Conservation (phyloP, 2,888 invertebrate species). For the Dusona sp. region DNA sequence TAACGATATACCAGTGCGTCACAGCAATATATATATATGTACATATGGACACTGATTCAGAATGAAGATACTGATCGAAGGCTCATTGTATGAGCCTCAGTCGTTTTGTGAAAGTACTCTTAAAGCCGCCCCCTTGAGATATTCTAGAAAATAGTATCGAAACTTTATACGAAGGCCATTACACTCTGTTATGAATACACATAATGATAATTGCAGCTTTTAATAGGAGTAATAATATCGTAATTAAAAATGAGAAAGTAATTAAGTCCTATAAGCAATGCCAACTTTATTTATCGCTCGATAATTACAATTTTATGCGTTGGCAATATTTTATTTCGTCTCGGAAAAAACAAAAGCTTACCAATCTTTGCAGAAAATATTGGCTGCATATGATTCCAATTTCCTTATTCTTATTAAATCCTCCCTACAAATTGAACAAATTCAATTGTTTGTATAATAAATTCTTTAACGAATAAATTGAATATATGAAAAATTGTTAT, state of each 20-base stretch:
- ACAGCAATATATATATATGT: neutral
- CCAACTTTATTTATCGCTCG: conserved; percentile 1
- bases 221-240: neutral
- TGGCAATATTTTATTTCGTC: neutral
- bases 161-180: conserved; percentile 59
- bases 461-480: neutral
- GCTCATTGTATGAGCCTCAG: conserved; percentile 18
- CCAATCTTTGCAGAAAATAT: neutral
- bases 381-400: neutral
- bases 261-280: neutral
- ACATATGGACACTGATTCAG: conserved; percentile 19
- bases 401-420: neutral
- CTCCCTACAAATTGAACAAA: neutral
- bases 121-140: conserved; percentile 18
- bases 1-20: conserved; percentile 9
- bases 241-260: neutral
- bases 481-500: neutral
- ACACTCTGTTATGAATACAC: conserved; percentile 20
- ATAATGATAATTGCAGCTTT: neutral
- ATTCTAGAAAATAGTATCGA: conserved; percentile 52
- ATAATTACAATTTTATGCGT: neutral
- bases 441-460: neutral
- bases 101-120: conserved; percentile 53
- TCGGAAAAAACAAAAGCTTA: neutral
- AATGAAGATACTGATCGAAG: conserved; percentile 25